Evolutionary conservation across 2,113 vertebrate genomes (phyloP).

Genomic region (Otolemur garnettii): DNA sequence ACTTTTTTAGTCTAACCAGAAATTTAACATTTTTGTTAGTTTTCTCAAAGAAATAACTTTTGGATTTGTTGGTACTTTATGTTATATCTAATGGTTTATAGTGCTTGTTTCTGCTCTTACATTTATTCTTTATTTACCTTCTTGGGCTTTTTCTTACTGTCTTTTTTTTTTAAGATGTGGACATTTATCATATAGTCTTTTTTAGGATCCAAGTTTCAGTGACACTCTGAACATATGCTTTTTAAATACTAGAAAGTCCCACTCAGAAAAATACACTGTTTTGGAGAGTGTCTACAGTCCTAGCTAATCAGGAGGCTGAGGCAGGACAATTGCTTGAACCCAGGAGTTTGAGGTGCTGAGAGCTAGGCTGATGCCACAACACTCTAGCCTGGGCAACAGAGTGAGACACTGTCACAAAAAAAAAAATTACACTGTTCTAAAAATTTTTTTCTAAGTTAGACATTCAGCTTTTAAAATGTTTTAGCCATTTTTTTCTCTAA

Average conservation of each 20-base stretch:
- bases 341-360: too few relatives aligned
- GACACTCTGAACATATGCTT: not conserved
- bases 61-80: not conserved
- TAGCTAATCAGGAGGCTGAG: too few relatives aligned
- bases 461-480: conserved; percentile 24
- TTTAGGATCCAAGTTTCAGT: not conserved
- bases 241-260: conserved; percentile 27
- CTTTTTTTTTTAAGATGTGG: not conserved
- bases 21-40: not conserved
- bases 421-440: not conserved
- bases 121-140: conserved; percentile 23
- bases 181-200: not conserved
- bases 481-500: not conserved
- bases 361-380: too few relatives aligned
- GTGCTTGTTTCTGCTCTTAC: not conserved
- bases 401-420: too few relatives aligned
- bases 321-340: too few relatives aligned
- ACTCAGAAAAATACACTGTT: conserved; percentile 36
- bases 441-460: conserved; percentile 2
- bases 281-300: too few relatives aligned
- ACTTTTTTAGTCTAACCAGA: not conserved
- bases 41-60: not conserved
- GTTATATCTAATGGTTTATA: not conserved
- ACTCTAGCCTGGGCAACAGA: too few relatives aligned
- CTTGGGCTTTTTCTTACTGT: not conserved